Base-by-base conservation (phyloP, 2,113 vertebrate genomes). In the Saccopteryx bilineata region DNA sequence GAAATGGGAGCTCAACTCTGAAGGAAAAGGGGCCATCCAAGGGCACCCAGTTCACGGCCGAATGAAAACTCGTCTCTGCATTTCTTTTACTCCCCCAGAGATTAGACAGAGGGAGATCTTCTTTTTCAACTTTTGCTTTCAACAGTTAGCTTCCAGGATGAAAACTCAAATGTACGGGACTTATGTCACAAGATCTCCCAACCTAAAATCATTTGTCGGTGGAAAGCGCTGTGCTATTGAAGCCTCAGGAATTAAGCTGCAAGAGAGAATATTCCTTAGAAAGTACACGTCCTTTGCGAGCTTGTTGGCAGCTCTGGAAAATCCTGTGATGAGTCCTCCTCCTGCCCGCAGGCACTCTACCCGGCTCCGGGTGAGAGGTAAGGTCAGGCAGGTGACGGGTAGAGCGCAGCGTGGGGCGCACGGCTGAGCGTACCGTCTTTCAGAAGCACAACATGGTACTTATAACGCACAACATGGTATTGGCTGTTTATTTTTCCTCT, bases 1-100 rank as follows among this genome's bases (percentile, higher is more conserved):
- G 21, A 85, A 85, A 78, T 26, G 58, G 80, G 82, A 68, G 63
- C 83, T 61, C n/a, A 2, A 5, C 69, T 48, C 21, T 4, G 23
- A 63, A 91, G 54, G 58, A 81, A 79, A 87, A 28, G 63, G 83
- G 76, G 69, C 85, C 46, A 28, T 69, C 23, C 19, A 56, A 75
- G 87, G 85, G 71, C 2, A 12, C 76, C 85, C 66, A 9, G 54
- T 71, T 88, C 76, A 33, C 90, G 26, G 78, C 48, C 63, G 89
- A 74, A 87, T n/a, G 84, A 87, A 95, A 96, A 58, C 66, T 61
- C 87, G 5, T 89, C 85, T 87, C 74, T 2, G 7, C 54, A 79
- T 90, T 91, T 94, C 96, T 63, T 97, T 63, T 79, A 84, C 87
- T 93, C 80, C 76, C 61, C 92, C 54, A 12, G 72, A 94, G 66